These are phyloP conservation scores for Seriola aureovittata DNA, from an alignment of 2,113 vertebrate genomes.

Conservation along the genomic window DNA sequence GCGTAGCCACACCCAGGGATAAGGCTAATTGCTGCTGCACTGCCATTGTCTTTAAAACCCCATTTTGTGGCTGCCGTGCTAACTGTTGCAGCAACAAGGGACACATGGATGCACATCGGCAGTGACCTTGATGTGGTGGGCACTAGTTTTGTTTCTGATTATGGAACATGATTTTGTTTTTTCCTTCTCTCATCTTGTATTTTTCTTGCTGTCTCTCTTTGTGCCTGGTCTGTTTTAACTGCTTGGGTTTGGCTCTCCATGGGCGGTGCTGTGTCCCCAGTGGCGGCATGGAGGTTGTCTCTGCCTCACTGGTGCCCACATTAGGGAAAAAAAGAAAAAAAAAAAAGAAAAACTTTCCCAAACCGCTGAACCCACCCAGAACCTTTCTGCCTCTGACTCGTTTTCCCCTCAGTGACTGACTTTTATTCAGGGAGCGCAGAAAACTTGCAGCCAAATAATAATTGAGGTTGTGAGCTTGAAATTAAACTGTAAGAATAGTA, in stretches of 20 bases:
- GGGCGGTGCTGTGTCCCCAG: conserved; percentile 55
- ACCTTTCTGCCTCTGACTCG: conserved; percentile 42
- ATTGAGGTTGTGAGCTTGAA: conserved; percentile 23
- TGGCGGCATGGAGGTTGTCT: conserved; percentile 42
- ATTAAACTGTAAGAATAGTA: conserved; percentile 26
- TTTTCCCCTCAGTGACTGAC: conserved; percentile 45
- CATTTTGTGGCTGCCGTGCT: conserved; percentile 73
- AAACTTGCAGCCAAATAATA: conserved; percentile 44
- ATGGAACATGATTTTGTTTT: conserved; percentile 77
- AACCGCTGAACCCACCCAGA: conserved; percentile 65
- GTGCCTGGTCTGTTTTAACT: conserved; percentile 61
- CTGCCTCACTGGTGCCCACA: conserved; percentile 68
- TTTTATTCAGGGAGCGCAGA: conserved; percentile 45
- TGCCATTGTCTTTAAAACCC: conserved; percentile 78
- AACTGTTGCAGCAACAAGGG: conserved; percentile 71
- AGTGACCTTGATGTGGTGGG: conserved; percentile 77
- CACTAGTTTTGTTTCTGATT: conserved; percentile 78
- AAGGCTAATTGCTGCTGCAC: conserved; percentile 74
- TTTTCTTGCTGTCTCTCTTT: conserved; percentile 54
- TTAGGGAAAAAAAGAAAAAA: conserved; percentile 22
- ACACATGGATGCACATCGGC: conserved; percentile 70
- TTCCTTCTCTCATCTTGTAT: conserved; percentile 51
- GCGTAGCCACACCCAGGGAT: conserved; percentile 70
- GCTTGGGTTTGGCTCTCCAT: conserved; percentile 58
- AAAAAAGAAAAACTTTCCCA: conserved; percentile 24